These are phyloP conservation scores for Smutsia gigantea DNA, from an alignment of 2,797 vertebrate genomes.

Conservation along the genomic window DNA sequence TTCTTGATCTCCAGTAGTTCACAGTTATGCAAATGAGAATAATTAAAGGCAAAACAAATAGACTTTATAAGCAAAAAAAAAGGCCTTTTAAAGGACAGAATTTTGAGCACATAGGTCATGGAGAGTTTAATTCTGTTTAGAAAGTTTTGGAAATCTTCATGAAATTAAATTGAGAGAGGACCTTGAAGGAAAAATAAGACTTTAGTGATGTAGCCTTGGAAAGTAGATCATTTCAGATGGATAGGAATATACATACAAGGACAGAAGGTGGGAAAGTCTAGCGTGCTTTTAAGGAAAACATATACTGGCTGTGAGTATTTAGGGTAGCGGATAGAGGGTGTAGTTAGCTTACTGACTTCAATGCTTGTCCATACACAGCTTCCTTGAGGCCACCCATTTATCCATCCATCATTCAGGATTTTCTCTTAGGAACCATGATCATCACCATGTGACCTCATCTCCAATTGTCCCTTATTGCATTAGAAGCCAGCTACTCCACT, in stretches of 20 bases:
- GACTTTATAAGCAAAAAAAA: neutral
- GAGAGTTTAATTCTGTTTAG: neutral
- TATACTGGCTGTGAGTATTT: neutral
- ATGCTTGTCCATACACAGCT: neutral
- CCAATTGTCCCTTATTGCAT: neutral
- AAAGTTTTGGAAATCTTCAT: neutral
- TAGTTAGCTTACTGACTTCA: neutral
- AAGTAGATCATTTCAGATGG: neutral
- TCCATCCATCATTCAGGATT: neutral
- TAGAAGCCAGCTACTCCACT: neutral
- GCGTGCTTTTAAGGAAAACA: neutral
- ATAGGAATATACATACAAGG: neutral
- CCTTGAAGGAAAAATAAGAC: constrained; percentile 2
- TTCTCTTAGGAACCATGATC: neutral
- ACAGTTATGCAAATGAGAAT: neutral
- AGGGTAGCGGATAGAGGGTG: neutral
- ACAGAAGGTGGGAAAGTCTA: neutral
- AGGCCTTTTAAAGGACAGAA: neutral
- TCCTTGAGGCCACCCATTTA: neutral
- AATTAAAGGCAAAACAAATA: neutral
- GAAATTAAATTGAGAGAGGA: neutral
- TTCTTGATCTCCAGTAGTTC: neutral
- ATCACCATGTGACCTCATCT: neutral
- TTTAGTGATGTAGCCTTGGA: neutral
- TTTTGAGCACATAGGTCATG: neutral